These are phyloP conservation scores for Mus spretus DNA, from an alignment of 2,797 vertebrate genomes.

Conservation along the genomic window DNA sequence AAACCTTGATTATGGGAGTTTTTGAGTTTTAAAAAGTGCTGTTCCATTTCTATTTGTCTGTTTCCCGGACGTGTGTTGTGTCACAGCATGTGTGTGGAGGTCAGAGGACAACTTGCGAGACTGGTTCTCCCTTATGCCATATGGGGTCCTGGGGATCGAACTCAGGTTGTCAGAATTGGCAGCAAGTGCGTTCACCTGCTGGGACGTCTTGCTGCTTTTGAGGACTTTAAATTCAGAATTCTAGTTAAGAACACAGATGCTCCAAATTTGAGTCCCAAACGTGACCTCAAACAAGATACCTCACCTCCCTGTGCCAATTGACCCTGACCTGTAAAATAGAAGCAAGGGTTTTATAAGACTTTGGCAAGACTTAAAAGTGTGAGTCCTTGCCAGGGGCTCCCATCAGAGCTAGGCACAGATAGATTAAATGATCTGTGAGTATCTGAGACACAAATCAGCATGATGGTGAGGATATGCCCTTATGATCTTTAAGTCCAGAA, in stretches of 20 bases:
- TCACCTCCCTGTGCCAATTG: not conserved
- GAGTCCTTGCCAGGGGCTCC: not conserved
- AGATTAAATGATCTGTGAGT: not conserved
- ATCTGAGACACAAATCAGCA: not conserved
- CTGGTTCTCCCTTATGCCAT: not conserved
- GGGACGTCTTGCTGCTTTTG: slow-evolving; percentile 16
- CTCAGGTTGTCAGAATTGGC: not conserved
- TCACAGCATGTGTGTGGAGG: not conserved
- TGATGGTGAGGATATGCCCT: not conserved
- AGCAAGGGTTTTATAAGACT: not conserved
- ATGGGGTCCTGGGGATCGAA: not conserved
- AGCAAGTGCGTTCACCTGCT: not conserved
- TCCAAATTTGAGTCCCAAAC: not conserved
- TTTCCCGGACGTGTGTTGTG: not conserved
- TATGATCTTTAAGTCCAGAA: not conserved
- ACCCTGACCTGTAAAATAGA: slow-evolving; percentile 3
- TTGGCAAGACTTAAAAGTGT: not conserved
- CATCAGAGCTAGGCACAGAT: not conserved
- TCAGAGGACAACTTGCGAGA: not conserved
- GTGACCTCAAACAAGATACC: slow-evolving; percentile 29
- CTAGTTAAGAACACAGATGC: not conserved
- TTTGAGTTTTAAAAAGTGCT: not conserved
- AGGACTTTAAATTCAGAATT: not conserved
- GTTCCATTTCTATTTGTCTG: not conserved
- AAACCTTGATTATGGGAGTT: not conserved